A percentile compares a stretch with the other conserved stretches of the same genome.
phyloP scores from a whole-genome alignment of 2,888 invertebrate species.

The Leptothorax acervorum region DNA sequence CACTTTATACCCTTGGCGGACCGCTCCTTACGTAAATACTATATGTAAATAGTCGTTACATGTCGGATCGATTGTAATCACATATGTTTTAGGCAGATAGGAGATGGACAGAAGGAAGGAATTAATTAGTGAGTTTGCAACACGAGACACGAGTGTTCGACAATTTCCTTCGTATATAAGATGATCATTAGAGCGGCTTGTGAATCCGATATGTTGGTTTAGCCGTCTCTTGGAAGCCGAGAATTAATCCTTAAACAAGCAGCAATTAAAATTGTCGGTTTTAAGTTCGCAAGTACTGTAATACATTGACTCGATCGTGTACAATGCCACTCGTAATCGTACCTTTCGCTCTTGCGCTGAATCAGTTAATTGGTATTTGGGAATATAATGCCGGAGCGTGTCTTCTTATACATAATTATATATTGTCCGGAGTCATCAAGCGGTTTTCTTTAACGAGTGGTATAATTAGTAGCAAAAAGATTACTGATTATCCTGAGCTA shows the following conservation, averaged over 20 bases:
- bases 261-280: not conserved
- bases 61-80: constrained; percentile 14
- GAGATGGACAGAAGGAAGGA: constrained; percentile 7
- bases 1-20: constrained; percentile 9
- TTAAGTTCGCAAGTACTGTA: not conserved
- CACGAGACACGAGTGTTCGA: not conserved
- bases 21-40: constrained; percentile 37
- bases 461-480: not conserved
- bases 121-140: constrained; percentile 32
- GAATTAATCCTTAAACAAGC: constrained; percentile 9
- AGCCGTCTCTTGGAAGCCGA: not conserved
- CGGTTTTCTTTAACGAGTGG: not conserved
- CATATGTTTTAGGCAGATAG: not conserved
- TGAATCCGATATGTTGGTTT: constrained; percentile 12
- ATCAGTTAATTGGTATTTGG: not conserved
- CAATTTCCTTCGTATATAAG: constrained; percentile 10
- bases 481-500: not conserved
- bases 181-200: not conserved
- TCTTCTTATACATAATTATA: not conserved
- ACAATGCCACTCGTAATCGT: constrained; percentile 6
- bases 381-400: not conserved
- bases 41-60: constrained; percentile 34
- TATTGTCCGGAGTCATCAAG: not conserved
- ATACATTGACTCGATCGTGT: not conserved
- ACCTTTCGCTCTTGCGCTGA: not conserved